A percentile compares a stretch with the other conserved stretches of the same genome.
Conservation (phyloP, 2,888 invertebrate genomes). For the Tipula lateralis region DNA sequence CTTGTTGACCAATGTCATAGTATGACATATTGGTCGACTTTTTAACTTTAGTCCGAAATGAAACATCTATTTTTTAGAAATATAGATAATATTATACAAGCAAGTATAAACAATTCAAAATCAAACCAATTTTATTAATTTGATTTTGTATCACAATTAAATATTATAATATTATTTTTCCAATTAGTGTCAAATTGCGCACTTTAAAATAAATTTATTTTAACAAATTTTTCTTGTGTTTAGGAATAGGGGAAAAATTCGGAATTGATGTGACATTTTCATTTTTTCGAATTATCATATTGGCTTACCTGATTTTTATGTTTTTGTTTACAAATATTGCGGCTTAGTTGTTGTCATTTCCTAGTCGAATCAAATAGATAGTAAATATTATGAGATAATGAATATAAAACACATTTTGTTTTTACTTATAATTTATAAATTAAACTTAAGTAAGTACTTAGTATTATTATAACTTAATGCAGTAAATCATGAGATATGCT, state of each 20-base stretch:
- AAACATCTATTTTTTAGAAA: not conserved
- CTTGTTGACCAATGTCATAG: conserved; percentile 26
- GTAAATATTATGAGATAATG: not conserved
- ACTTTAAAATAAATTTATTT: not conserved
- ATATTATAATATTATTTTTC: not conserved
- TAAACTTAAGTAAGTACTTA: not conserved
- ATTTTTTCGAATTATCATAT: not conserved
- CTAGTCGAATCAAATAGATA: not conserved
- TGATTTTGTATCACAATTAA: not conserved
- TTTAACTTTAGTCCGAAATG: not conserved
- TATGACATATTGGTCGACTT: conserved; percentile 28
- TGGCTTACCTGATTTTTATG: not conserved
- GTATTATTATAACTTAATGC: no score
- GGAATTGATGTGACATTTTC: not conserved
- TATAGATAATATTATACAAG: not conserved
- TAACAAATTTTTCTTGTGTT: not conserved
- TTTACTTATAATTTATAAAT: not conserved
- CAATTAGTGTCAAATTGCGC: not conserved
- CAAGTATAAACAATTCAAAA: not conserved
- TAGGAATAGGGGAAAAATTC: not conserved
- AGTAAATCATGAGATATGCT: no score
- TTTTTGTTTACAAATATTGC: not conserved
- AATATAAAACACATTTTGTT: not conserved
- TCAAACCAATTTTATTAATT: not conserved
- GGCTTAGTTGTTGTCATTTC: not conserved